A percentile compares a stretch with the other conserved stretches of the same genome.
Conservation (phyloP, 2,113 vertebrate species). For the Amphiprion percula region DNA sequence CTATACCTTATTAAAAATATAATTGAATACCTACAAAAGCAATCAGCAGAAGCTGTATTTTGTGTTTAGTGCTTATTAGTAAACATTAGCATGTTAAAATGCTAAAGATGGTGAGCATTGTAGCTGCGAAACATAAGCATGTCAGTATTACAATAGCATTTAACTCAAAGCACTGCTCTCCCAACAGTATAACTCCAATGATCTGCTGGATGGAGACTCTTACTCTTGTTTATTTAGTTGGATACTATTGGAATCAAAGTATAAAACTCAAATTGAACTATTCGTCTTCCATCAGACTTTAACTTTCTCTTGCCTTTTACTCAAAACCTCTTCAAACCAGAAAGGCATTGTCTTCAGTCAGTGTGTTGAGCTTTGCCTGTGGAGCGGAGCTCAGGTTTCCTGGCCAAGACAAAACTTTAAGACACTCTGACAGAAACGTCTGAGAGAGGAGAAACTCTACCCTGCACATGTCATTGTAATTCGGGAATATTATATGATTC, state of each 20-base stretch:
- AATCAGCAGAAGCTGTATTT: no score
- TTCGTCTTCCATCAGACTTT: constrained; percentile 18
- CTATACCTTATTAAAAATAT: no score
- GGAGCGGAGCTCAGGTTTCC: constrained; percentile 66
- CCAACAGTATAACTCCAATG: background rate
- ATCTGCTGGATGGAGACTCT: background rate
- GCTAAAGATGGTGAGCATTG: background rate
- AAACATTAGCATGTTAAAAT: background rate
- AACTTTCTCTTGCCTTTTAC: constrained; percentile 38
- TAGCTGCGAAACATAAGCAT: background rate
- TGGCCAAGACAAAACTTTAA: constrained; percentile 73
- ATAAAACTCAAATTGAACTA: constrained; percentile 20
- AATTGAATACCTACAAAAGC: no score
- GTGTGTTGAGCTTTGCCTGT: constrained; percentile 42
- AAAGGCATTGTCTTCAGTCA: constrained; percentile 61
- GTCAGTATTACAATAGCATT: background rate
- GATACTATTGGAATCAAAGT: constrained; percentile 18
- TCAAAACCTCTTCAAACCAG: constrained; percentile 38
- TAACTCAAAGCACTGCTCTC: background rate
- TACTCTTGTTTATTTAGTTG: background rate
- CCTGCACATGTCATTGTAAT: constrained; percentile 77
- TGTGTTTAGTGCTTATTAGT: no score
- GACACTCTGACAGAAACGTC: constrained; percentile 77
- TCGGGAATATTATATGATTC: constrained; percentile 79
- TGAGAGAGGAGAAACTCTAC: constrained; percentile 75